A percentile compares a stretch with the other conserved stretches of the same genome.
phyloP scores from a whole-genome alignment of 2,888 invertebrate genomes.

The Agrenia bidenticulata region DNA sequence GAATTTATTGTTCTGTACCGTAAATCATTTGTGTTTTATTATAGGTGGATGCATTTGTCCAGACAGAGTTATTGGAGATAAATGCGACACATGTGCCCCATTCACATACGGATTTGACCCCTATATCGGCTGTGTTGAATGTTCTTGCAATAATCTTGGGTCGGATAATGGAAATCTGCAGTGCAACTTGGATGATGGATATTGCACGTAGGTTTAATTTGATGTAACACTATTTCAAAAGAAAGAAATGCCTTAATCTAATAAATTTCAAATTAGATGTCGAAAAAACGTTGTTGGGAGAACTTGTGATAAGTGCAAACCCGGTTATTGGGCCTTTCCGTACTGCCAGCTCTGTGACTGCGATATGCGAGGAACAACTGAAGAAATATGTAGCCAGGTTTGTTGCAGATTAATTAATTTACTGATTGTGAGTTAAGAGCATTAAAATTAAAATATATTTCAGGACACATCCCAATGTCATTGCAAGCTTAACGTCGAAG shows the following conservation, averaged over 20 bases:
- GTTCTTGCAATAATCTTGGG: conserved; percentile 84
- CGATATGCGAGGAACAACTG: conserved; percentile 75
- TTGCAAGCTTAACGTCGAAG: conserved; percentile 78
- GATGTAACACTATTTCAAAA: neutral
- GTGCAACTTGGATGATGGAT: conserved; percentile 84
- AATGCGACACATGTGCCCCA: conserved; percentile 76
- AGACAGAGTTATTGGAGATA: conserved; percentile 80
- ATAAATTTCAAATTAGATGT: conserved; percentile 15
- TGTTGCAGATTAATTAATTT: conserved; percentile 10
- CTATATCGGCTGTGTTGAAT: conserved; percentile 92
- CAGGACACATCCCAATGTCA: conserved; percentile 67
- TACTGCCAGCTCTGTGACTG: conserved; percentile 83
- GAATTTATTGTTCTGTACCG: conserved; percentile 4
- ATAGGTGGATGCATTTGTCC: conserved; percentile 86
- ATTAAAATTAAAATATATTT: conserved; percentile 14
- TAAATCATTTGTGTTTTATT: conserved; percentile 40
- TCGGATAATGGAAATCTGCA: conserved; percentile 74
- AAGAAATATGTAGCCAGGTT: conserved; percentile 81
- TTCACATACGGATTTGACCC: conserved; percentile 91
- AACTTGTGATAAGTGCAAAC: conserved; percentile 78
- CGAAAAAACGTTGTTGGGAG: conserved; percentile 77
- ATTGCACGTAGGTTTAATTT: conserved; percentile 62
- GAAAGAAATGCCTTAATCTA: neutral
- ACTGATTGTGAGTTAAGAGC: no score
- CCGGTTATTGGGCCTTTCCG: conserved; percentile 85